These are phyloP conservation scores for Acanthisitta chloris DNA, from an alignment of 2,113 vertebrate species.

Conservation along the genomic window DNA sequence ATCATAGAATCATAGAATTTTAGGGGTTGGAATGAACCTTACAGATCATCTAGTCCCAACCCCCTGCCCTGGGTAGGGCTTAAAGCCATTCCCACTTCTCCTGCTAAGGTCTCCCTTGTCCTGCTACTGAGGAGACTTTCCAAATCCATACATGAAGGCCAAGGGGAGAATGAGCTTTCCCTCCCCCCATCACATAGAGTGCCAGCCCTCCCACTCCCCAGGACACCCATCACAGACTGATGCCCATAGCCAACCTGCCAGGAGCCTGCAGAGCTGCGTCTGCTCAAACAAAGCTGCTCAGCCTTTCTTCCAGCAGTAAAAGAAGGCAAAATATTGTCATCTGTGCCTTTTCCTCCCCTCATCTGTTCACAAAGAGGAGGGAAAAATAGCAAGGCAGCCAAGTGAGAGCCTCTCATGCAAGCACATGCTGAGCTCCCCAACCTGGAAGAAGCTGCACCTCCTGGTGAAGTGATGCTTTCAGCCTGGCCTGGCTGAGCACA, in stretches of 20 bases:
- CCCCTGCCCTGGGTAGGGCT: too few species aligned
- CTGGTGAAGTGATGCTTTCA: background rate
- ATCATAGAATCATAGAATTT: too few species aligned
- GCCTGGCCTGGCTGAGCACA: background rate
- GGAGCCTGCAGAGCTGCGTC: background rate
- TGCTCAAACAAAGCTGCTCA: background rate
- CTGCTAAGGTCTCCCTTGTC: background rate
- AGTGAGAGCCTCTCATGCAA: background rate
- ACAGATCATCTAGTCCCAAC: too few species aligned
- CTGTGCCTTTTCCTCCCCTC: background rate
- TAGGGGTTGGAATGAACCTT: too few species aligned
- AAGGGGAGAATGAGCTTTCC: background rate
- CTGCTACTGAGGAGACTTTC: background rate
- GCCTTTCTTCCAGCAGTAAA: background rate
- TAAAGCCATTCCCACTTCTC: background rate
- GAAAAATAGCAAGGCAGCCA: background rate
- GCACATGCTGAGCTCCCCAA: background rate
- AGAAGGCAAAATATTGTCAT: background rate
- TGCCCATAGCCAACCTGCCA: background rate
- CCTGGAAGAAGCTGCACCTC: background rate
- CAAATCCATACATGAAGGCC: background rate
- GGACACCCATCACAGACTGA: rapidly evolving
- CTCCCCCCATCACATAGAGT: rapidly evolving
- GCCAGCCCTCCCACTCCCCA: background rate
- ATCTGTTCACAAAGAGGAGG: background rate